Evolutionary conservation across 2,888 invertebrate genomes (phyloP), one percentile per base, ranked within the genome.

Genomic region (Loripinus fragilis): DNA sequence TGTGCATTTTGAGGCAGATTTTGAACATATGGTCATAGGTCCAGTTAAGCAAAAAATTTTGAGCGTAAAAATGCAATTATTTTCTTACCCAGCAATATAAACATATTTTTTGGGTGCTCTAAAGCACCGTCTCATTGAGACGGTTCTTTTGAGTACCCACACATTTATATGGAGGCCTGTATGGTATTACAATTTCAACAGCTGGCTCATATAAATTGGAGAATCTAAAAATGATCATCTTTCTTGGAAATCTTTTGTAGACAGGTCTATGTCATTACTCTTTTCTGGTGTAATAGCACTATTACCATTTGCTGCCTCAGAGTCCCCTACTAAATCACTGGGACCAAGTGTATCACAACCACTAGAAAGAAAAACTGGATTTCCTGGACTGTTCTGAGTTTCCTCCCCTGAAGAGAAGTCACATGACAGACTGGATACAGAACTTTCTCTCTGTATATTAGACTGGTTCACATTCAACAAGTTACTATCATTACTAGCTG

Each of bases 371-470:
- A 60, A 1, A 1, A 60, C 33, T 17, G 60, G 33, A 33, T 60
- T 60, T 20, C 60, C 60, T 33, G 60, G 60, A 15, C 28, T 28
- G 17, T 60, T 60, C 60, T 60, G 66, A 41, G 20, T 66, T 42
- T 66, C 66, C 42, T 71, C 71, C 33, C 60, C 72, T 60, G 33
- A 48, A 20, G 67, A 71, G 15, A 71, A 33, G 28, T 77, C 83
- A 74, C 65, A 35, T 41, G 83, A 80, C 50, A 65, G 78, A 75
- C 78, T 80, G 71, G 76, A 73, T 76, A 67, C 65, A 28, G 77
- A 75, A 65, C 60, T 33, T 33, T 60, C 60, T 60, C 23, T 41
- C n/a, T 71, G 28, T 15, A 67, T 28, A 28, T 50, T 65, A 41
- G 77, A 69, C 65, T 73, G 73, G 69, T 73, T 50, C 69, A 72